Base-by-base conservation (phyloP, 2,888 invertebrate species). In the Chirona hameri region DNA sequence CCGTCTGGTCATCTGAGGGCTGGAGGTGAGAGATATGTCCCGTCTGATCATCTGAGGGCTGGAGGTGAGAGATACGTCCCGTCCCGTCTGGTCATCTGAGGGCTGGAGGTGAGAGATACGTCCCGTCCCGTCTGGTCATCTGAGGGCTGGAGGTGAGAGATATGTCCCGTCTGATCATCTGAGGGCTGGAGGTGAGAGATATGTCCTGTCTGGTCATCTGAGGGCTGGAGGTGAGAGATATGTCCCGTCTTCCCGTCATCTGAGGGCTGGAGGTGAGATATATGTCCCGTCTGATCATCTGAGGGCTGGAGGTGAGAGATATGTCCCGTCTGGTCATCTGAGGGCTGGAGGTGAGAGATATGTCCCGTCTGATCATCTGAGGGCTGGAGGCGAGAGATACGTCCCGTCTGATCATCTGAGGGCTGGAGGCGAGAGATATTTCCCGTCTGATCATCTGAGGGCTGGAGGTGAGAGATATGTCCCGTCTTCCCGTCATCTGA, bases 381-480 rank as follows among this genome's bases (percentile, higher is more conserved):
- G 12, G 52, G 97, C 48, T 99, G 98, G 98, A 91, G 94, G 93
- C 93, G 88, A 86, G 86, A 84, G 79, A 76, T 29, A 81, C 81
- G 7, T 15, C 15, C 10, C 52, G 46, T 46, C n/a, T n/a, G n/a
- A n/a, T n/a, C n/a, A n/a, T n/a, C n/a, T n/a, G n/a, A n/a, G n/a
- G n/a, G n/a, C n/a, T n/a, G n/a, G n/a, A n/a, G n/a, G n/a, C n/a
- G n/a, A n/a, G n/a, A n/a, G n/a, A n/a, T n/a, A n/a, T n/a, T n/a
- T n/a, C n/a, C 24, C 60, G 60, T n/a, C n/a, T 60, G 60, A 0
- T 24, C 60, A 52, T 52, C 52, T 1, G 52, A 52, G 12, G 52
- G 97, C 48, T 99, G 98, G 98, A 91, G 94, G 93, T 93, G 88
- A 86, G 86, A 84, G 79, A 76, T 29, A 81, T 81, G 7, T 15